A percentile compares a stretch with the other conserved stretches of the same genome.
phyloP scores from a whole-genome alignment of 2,797 vertebrate species.

The Notamacropus eugenii region DNA sequence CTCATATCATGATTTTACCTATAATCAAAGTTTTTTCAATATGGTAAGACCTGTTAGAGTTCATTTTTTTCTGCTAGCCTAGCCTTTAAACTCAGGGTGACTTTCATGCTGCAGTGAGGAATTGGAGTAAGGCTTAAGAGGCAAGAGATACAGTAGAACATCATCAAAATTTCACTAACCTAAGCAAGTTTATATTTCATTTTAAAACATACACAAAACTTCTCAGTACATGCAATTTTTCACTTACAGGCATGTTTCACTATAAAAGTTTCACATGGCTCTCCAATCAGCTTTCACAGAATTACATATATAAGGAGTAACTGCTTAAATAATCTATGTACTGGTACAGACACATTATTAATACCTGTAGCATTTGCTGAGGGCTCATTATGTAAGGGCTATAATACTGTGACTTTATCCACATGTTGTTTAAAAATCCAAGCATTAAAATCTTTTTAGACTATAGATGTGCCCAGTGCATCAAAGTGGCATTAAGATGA shows the following conservation, averaged over 20 bases:
- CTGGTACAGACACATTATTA: background rate
- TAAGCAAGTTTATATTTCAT: slow-evolving; percentile 54
- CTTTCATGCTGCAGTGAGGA: background rate
- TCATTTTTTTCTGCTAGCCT: background rate
- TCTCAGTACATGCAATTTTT: slow-evolving; percentile 49
- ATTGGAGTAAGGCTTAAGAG: background rate
- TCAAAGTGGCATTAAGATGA: background rate
- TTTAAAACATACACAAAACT: slow-evolving; percentile 40
- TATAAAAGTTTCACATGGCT: slow-evolving; percentile 48
- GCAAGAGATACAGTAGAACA: slow-evolving; percentile 30
- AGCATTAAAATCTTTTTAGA: slow-evolving; percentile 27
- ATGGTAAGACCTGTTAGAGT: background rate
- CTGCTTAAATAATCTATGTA: background rate
- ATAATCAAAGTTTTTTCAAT: background rate
- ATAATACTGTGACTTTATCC: slow-evolving; percentile 7
- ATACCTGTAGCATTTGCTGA: background rate
- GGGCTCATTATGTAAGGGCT: background rate
- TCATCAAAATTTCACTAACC: slow-evolving; percentile 57
- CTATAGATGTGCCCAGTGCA: background rate
- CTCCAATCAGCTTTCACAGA: slow-evolving; percentile 61
- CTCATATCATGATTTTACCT: background rate
- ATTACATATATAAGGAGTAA: slow-evolving; percentile 25
- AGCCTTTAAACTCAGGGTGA: background rate
- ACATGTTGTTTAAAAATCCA: slow-evolving; percentile 6
- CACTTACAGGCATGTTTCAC: slow-evolving; percentile 48